These are phyloP conservation scores for Popillia japonica DNA, from an alignment of 1,140 invertebrate genomes.

Conservation along the genomic window DNA sequence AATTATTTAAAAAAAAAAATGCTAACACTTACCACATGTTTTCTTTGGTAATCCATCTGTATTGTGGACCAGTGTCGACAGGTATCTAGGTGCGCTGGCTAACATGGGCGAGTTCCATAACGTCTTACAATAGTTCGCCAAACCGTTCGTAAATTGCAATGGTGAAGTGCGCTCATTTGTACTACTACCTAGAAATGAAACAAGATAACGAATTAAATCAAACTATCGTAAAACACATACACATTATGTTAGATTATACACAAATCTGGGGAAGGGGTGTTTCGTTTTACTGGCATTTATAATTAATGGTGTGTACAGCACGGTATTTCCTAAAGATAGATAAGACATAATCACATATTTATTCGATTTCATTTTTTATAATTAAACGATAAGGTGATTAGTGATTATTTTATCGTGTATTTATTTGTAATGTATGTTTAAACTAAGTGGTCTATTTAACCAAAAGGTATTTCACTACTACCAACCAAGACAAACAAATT, in stretches of 20 bases:
- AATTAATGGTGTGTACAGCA: too few relatives aligned
- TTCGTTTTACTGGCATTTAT: too few relatives aligned
- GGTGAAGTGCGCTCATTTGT: constrained; percentile 47
- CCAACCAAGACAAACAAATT: too few relatives aligned
- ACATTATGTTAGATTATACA: too few relatives aligned
- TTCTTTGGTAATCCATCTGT: constrained; percentile 51
- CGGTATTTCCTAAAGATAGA: constrained; percentile 27
- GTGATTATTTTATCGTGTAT: not conserved
- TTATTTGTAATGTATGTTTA: not conserved
- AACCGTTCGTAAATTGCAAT: constrained; percentile 53
- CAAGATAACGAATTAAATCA: not conserved
- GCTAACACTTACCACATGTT: constrained; percentile 47
- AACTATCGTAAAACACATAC: too few relatives aligned
- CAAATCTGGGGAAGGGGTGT: too few relatives aligned
- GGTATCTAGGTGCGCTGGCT: constrained; percentile 53
- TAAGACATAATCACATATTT: not conserved
- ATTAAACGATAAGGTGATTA: not conserved
- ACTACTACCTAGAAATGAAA: constrained; percentile 48
- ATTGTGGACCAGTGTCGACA: constrained; percentile 50
- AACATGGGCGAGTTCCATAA: constrained; percentile 56
- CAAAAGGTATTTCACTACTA: too few relatives aligned
- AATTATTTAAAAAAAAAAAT: too few relatives aligned
- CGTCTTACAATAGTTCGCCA: constrained; percentile 55
- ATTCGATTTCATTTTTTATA: not conserved
- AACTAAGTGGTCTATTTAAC: too few relatives aligned